These are phyloP conservation scores for Ochotona princeps DNA, from an alignment of 2,113 vertebrate species.

Conservation along the genomic window DNA sequence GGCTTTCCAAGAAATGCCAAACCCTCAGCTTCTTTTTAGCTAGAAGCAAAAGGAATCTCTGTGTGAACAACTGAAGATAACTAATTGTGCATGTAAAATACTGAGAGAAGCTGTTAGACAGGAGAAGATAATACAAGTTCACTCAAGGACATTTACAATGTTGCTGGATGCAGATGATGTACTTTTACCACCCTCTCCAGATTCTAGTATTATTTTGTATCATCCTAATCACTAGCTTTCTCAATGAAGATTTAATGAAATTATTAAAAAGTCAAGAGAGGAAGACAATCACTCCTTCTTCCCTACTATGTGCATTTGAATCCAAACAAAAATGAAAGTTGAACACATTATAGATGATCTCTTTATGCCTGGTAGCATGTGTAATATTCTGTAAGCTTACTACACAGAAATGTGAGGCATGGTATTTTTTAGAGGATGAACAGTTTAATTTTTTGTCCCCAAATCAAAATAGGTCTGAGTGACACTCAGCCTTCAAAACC, in stretches of 20 bases:
- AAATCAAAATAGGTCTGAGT: no score
- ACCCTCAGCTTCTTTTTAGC: neutral
- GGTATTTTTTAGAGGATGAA: neutral
- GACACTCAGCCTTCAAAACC: no score
- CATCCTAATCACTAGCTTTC: neutral
- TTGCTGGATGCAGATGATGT: neutral
- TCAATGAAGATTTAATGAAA: conserved; percentile 19
- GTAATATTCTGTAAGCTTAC: conserved; percentile 6
- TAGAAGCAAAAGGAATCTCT: conserved; percentile 4
- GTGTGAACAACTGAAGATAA: neutral
- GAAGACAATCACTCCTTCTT: neutral
- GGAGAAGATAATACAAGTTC: neutral
- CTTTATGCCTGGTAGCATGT: conserved; percentile 16
- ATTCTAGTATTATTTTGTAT: conserved; percentile 27
- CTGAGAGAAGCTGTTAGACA: conserved; percentile 32
- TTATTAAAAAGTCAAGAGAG: conserved; percentile 10
- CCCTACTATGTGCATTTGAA: conserved; percentile 9
- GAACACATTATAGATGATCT: neutral
- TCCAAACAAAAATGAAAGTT: neutral
- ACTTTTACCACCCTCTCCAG: neutral
- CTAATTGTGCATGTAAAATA: neutral
- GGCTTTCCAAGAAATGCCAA: neutral
- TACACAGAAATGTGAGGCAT: neutral
- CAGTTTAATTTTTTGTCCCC: conserved; percentile 55
- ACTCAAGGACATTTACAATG: neutral